Conservation (phyloP, 2,888 invertebrate genomes). For the Beris morrisii region DNA sequence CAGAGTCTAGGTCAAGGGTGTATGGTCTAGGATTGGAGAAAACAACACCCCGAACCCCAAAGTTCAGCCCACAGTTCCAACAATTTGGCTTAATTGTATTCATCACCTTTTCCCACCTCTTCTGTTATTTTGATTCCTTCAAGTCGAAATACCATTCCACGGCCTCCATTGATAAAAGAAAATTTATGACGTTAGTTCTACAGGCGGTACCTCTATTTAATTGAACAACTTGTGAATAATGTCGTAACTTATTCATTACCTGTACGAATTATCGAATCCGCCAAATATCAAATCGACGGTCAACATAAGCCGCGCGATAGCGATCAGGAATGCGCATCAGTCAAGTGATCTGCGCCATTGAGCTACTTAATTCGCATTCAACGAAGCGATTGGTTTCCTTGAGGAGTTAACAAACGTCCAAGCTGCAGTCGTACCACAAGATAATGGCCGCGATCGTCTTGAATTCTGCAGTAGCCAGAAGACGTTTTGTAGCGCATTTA, state of each 20-base stretch:
- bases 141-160: no score
- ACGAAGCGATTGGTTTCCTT: slow-evolving; percentile 19
- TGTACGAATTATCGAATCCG: background rate
- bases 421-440: background rate
- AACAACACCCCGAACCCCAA: no score
- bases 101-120: no score
- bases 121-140: no score
- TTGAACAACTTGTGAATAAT: background rate
- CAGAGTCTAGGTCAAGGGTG: no score
- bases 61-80: no score
- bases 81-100: no score
- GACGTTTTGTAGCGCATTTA: background rate
- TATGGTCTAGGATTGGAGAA: no score
- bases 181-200: no score
- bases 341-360: slow-evolving; percentile 17
- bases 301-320: slow-evolving; percentile 20
- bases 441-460: slow-evolving; percentile 23
- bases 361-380: slow-evolving; percentile 27
- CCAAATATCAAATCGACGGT: background rate
- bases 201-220: no score
- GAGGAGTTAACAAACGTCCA: background rate
- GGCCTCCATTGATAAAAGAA: no score
- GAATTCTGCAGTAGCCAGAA: slow-evolving; percentile 8
- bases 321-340: slow-evolving; percentile 27
- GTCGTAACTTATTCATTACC: background rate